These are phyloP conservation scores for Antrozous pallidus DNA, from an alignment of 2,797 vertebrate genomes.

Conservation along the genomic window DNA sequence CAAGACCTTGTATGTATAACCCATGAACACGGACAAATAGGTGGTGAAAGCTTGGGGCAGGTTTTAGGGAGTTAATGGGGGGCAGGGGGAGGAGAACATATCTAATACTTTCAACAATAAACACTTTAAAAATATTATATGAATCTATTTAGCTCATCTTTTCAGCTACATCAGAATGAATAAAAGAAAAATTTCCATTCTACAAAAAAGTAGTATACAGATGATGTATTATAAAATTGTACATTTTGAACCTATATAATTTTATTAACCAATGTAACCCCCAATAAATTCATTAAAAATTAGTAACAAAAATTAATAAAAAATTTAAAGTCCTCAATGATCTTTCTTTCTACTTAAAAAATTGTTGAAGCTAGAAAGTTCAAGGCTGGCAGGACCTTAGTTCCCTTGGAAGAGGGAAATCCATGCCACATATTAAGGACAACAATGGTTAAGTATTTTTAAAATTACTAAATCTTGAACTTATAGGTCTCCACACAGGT, in stretches of 20 bases:
- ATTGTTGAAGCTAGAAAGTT: slow-evolving; percentile 29
- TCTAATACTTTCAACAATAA: too few relatives aligned
- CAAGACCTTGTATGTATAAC: too few relatives aligned
- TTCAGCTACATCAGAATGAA: slow-evolving; percentile 18
- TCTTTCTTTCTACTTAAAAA: slow-evolving; percentile 43
- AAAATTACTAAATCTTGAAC: neutral
- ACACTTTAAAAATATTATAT: neutral
- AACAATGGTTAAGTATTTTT: slow-evolving; percentile 14
- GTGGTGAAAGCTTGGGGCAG: too few relatives aligned
- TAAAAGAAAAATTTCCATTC: slow-evolving; percentile 60
- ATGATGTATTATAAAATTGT: neutral
- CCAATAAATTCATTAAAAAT: neutral
- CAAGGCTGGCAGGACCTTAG: slow-evolving; percentile 22
- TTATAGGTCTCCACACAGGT: neutral
- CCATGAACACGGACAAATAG: too few relatives aligned
- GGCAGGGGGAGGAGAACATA: too few relatives aligned
- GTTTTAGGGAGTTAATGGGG: too few relatives aligned
- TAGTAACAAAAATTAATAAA: neutral
- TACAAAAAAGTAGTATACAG: neutral
- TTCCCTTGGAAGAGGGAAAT: slow-evolving; percentile 33
- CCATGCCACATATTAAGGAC: slow-evolving; percentile 23
- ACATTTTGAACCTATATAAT: neutral
- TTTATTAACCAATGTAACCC: neutral
- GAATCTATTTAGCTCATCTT: slow-evolving; percentile 16
- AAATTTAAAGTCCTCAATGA: neutral